Percentiles rank a stretch among this genome's conserved stretches.
Conservation (phyloP, 2,797 vertebrate genomes). For the Chanos chanos region DNA sequence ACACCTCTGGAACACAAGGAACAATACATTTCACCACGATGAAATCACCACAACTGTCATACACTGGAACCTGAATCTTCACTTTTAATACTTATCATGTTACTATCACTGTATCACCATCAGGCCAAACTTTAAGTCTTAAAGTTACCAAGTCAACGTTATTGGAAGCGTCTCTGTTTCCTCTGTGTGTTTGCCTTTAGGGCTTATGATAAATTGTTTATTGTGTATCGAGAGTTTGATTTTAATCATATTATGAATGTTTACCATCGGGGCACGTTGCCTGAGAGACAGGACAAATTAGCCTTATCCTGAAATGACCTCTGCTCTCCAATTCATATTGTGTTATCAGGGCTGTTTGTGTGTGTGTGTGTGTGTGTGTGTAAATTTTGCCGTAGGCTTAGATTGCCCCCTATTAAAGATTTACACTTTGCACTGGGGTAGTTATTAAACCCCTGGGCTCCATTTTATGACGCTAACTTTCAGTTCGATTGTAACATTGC, state of each 20-base stretch:
- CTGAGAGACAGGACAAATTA: slow-evolving; percentile 58
- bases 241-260: slow-evolving; percentile 71
- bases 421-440: slow-evolving; percentile 60
- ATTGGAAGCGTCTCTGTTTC: no score
- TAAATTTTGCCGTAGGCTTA: slow-evolving; percentile 41
- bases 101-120: no score
- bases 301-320: slow-evolving; percentile 43
- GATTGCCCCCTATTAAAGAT: slow-evolving; percentile 67
- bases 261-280: slow-evolving; percentile 53
- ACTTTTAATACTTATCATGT: no score
- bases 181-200: no score
- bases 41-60: no score
- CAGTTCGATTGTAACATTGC: slow-evolving; percentile 66
- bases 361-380: slow-evolving; percentile 23
- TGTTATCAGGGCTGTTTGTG: slow-evolving; percentile 6
- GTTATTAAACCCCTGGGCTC: slow-evolving; percentile 61
- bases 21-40: no score
- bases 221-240: slow-evolving; percentile 44
- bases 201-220: slow-evolving; percentile 17
- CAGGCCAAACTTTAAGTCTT: no score
- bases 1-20: no score
- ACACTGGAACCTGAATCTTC: no score
- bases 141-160: no score
- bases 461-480: slow-evolving; percentile 61
- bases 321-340: slow-evolving; percentile 30